Conservation (phyloP, 2,113 vertebrate genomes). For the Nannobrachium achirus region DNA sequence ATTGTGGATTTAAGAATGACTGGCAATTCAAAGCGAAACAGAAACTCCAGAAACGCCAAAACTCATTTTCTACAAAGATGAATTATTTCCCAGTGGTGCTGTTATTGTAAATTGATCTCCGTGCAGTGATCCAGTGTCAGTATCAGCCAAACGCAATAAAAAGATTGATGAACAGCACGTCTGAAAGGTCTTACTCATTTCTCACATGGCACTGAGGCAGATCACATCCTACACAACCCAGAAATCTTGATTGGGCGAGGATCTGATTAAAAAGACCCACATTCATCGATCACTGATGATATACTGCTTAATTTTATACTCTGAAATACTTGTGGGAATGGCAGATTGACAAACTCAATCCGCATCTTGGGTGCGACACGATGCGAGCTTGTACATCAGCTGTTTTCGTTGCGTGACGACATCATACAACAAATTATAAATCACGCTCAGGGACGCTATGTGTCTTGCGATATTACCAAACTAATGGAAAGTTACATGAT, state of each 20-base stretch:
- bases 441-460: constrained; percentile 2
- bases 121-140: constrained; percentile 26
- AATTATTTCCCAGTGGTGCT: background rate
- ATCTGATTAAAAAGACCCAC: constrained; percentile 39
- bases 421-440: constrained; percentile 51
- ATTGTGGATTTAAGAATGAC: background rate
- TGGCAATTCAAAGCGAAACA: constrained; percentile 6
- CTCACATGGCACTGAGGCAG: constrained; percentile 40
- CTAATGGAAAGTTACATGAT: constrained; percentile 30
- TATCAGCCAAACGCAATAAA: constrained; percentile 20
- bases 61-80: background rate
- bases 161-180: constrained; percentile 48
- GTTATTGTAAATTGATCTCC: constrained; percentile 32
- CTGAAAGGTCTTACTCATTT: constrained; percentile 61
- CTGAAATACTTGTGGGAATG: no score
- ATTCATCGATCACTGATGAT: constrained; percentile 43
- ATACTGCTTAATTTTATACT: no score
- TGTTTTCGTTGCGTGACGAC: no score
- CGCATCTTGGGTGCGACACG: no score
- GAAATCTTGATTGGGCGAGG: constrained; percentile 35
- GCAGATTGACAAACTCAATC: no score
- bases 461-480: constrained; percentile 34
- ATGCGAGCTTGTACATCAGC: no score
- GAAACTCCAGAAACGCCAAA: background rate
- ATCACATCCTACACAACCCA: constrained; percentile 14